These are phyloP conservation scores for Lasioglossum pauxillum DNA, from an alignment of 2,888 invertebrate genomes.

Conservation along the genomic window DNA sequence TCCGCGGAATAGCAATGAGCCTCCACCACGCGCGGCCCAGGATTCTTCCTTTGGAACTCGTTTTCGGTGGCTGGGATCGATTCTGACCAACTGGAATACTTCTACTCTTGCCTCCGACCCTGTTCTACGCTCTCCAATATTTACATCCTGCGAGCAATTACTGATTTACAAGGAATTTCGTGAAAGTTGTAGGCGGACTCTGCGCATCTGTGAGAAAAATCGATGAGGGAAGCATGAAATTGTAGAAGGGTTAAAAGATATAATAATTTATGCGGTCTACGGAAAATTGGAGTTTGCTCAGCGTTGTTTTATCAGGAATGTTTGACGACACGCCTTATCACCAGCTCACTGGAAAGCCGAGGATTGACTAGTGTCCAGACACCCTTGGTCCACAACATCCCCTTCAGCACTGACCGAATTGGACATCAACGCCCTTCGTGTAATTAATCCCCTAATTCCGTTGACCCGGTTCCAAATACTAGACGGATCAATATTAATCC, in stretches of 20 bases:
- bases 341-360: slow-evolving; percentile 31
- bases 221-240: background rate
- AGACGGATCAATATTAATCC: slow-evolving; percentile 47
- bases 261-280: background rate
- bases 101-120: background rate
- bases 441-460: slow-evolving; percentile 83
- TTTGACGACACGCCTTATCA: slow-evolving; percentile 53
- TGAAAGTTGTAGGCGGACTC: background rate
- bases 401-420: slow-evolving; percentile 77
- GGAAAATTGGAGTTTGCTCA: background rate
- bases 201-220: background rate
- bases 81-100: slow-evolving; percentile 13
- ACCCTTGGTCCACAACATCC: slow-evolving; percentile 73
- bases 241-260: background rate
- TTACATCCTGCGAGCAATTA: background rate
- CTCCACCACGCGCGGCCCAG: slow-evolving; percentile 50
- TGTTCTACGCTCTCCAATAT: background rate
- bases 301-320: background rate
- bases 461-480: slow-evolving; percentile 71
- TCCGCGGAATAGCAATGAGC: slow-evolving; percentile 82
- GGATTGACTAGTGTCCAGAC: slow-evolving; percentile 63
- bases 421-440: slow-evolving; percentile 82
- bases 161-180: background rate
- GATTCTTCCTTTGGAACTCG: slow-evolving; percentile 46
- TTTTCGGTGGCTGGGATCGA: slow-evolving; percentile 28